Evolutionary conservation across 2,113 vertebrate genomes (phyloP), one percentile per base, ranked within the genome.

Genomic region (Saccopteryx leptura): DNA sequence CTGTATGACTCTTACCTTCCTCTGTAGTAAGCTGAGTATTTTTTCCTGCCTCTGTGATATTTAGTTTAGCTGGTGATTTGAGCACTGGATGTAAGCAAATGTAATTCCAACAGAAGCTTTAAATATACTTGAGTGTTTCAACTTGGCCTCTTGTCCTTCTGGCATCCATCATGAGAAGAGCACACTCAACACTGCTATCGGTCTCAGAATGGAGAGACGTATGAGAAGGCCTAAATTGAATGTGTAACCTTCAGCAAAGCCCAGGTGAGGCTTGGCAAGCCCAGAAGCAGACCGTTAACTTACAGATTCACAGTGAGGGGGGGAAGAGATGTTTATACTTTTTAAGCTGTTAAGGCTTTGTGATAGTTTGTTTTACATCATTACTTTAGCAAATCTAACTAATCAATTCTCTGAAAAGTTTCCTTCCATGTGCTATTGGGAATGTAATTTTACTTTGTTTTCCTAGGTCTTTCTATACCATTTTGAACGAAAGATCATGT

Each of bases 401-500:
- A 61, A 54, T 76, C 58, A 69, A 26, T 66, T 63, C 24, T 87
- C 46, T 63, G 18, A 80, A 66, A 50, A 54, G 13, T 82, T 85
- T 85, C 17, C 46, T 91, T 50, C 26, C 48, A 13, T n/a, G 5
- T 74, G 21, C 7, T 48, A 28, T 60, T 94, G 7, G 33, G 7
- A 23, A 39, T 79, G 6, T 10, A 17, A 58, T 66, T 85, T 75
- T 56, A 63, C 78, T 90, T n/a, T 79, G 26, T 90, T 87, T 93
- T 60, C 6, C 21, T 93, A 33, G 12, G 2, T 74, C 21, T 84
- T 93, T 28, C 15, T 63, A 71, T 2, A 2, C 4, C 24, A 69
- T 69, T 90, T 97, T 48, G 95, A 81, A 93, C 61, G 18, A 80
- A 89, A 91, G 0, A 13, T 10, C 11, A 12, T 23, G 10, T 65